Percentiles rank a stretch among this genome's conserved stretches.
Evolutionary conservation across 2,113 vertebrate species (phyloP).

Genomic region (Parotia lawesii): DNA sequence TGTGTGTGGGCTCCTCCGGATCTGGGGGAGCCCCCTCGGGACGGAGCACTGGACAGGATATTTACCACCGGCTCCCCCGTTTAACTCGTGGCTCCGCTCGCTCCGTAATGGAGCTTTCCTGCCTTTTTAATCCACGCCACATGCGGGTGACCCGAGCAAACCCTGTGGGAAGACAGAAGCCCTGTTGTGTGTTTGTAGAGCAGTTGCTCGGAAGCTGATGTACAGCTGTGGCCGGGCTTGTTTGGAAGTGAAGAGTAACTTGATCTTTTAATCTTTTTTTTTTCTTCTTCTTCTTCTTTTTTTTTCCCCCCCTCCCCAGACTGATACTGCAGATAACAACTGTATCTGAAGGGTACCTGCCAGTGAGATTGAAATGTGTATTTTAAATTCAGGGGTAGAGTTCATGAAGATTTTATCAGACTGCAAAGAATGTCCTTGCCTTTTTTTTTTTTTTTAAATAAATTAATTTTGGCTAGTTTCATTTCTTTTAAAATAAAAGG

Average conservation of each 20-base stretch:
- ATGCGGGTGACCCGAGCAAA: constrained; percentile 72
- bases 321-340: constrained; percentile 74
- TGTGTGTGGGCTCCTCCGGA: background rate
- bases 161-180: constrained; percentile 79
- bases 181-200: constrained; percentile 78
- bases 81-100: background rate
- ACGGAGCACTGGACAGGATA: background rate
- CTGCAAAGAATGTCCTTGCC: background rate
- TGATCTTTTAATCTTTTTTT: constrained; percentile 77
- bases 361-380: background rate
- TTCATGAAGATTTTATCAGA: background rate
- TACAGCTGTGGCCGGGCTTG: constrained; percentile 86
- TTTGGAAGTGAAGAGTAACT: constrained; percentile 76
- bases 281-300: background rate
- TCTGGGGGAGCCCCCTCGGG: background rate
- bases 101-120: constrained; percentile 50
- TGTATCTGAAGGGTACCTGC: constrained; percentile 60
- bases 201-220: constrained; percentile 84
- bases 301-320: accelerated
- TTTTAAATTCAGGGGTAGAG: background rate
- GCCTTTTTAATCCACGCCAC: constrained; percentile 73
- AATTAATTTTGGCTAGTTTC: background rate
- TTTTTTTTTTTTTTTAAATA: background rate
- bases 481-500: background rate
- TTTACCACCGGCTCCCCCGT: background rate